These are phyloP conservation scores for Pelmatolapia mariae DNA, from an alignment of 2,113 vertebrate genomes.

Conservation along the genomic window DNA sequence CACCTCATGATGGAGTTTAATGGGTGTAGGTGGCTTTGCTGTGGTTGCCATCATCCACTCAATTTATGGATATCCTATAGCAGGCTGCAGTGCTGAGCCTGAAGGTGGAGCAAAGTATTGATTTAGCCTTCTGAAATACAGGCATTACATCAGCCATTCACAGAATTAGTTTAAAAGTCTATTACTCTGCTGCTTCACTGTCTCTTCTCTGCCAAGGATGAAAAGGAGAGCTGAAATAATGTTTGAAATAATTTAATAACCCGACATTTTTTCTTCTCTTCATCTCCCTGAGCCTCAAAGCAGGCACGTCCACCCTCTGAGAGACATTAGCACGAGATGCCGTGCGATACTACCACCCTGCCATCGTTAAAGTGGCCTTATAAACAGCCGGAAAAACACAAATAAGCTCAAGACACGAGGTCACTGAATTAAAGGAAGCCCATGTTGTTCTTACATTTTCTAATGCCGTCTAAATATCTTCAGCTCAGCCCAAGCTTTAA, in stretches of 20 bases:
- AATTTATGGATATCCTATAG: conserved; percentile 59
- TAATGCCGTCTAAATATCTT: conserved; percentile 18
- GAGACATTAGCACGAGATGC: neutral
- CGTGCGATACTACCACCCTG: neutral
- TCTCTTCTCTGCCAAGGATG: neutral
- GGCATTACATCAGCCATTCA: conserved; percentile 34
- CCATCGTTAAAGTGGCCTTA: neutral
- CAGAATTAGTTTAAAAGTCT: conserved; percentile 36
- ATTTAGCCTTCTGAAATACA: conserved; percentile 26
- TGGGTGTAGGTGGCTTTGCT: conserved; percentile 39
- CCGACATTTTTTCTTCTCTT: neutral
- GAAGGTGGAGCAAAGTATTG: conserved; percentile 23
- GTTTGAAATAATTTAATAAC: conserved; percentile 23
- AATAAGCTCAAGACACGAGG: conserved; percentile 38
- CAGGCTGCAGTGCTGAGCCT: neutral
- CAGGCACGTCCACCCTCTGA: neutral
- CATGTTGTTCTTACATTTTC: conserved; percentile 1
- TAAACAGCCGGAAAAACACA: neutral
- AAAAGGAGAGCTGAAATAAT: conserved; percentile 10
- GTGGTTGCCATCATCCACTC: conserved; percentile 28
- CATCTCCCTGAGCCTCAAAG: neutral
- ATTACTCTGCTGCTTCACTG: conserved; percentile 3
- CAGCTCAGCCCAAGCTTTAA: neutral
- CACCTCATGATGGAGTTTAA: conserved; percentile 40
- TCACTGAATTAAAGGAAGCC: conserved; percentile 43